A percentile compares a stretch with the other conserved stretches of the same genome.
Conservation (phyloP, 2,888 invertebrate species). For the Ditylenchus weischeri region DNA sequence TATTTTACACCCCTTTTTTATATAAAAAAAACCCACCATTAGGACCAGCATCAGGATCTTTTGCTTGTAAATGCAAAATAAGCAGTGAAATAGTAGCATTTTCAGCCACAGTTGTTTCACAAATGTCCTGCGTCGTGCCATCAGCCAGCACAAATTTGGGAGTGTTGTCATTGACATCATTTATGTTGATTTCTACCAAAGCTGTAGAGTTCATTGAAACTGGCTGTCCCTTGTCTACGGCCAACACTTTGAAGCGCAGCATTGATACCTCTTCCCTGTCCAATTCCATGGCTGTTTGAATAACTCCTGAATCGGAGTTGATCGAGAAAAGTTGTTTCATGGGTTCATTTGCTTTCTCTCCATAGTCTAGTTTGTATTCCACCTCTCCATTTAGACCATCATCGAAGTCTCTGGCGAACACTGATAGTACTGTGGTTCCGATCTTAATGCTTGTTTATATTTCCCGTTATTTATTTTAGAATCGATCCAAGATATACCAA, state of each 20-base stretch:
- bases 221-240: slow-evolving; percentile 50
- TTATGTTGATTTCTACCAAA: slow-evolving; percentile 48
- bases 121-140: slow-evolving; percentile 60
- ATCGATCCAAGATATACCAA: too few species aligned
- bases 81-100: slow-evolving; percentile 81
- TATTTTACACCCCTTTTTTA: too few species aligned
- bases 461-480: too few species aligned
- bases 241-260: slow-evolving; percentile 71
- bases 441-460: slow-evolving; percentile 34
- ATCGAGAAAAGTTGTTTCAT: slow-evolving; percentile 70
- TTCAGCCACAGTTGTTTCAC: slow-evolving; percentile 67
- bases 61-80: slow-evolving; percentile 72
- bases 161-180: slow-evolving; percentile 57
- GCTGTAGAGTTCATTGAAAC: slow-evolving; percentile 38
- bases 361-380: slow-evolving; percentile 36
- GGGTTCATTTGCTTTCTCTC: not conserved
- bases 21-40: slow-evolving; percentile 67
- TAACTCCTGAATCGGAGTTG: slow-evolving; percentile 87
- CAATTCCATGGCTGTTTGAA: slow-evolving; percentile 77
- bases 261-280: slow-evolving; percentile 79
- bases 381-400: slow-evolving; percentile 83
- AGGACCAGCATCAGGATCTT: slow-evolving; percentile 84
- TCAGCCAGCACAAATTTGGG: slow-evolving; percentile 41
- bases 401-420: slow-evolving; percentile 80
- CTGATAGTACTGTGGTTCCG: slow-evolving; percentile 54